These are phyloP conservation scores for Hystrix cristata DNA, from an alignment of 2,113 vertebrate genomes.

Conservation along the genomic window DNA sequence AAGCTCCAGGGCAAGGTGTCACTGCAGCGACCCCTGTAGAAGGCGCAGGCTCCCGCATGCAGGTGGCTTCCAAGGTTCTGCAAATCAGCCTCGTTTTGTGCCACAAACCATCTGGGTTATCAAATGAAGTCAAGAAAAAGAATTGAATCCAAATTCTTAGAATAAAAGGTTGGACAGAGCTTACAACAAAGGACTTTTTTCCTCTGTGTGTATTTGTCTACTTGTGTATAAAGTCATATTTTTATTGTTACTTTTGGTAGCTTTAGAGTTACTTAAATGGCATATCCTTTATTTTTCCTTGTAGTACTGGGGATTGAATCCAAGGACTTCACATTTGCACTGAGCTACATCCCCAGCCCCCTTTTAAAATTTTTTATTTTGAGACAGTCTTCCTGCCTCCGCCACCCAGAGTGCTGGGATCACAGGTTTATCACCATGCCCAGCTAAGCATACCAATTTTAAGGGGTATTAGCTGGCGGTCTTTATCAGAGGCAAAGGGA, in stretches of 20 bases:
- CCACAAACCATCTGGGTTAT: not conserved
- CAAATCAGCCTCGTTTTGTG: not conserved
- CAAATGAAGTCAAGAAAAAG: constrained; percentile 35
- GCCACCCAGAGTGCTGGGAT: not conserved
- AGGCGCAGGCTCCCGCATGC: accelerated
- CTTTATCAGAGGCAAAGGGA: not conserved
- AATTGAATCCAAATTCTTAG: constrained; percentile 28
- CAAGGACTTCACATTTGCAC: not conserved
- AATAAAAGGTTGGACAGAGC: not conserved
- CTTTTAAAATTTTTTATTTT: not conserved
- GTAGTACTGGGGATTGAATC: not conserved
- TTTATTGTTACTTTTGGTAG: constrained; percentile 12
- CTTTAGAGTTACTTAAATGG: not conserved
- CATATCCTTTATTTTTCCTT: not conserved
- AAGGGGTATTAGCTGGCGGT: not conserved
- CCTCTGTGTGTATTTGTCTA: not conserved
- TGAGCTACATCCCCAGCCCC: not conserved
- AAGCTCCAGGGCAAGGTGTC: accelerated
- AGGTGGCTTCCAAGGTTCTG: not conserved
- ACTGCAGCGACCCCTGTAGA: accelerated
- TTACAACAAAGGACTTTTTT: not conserved
- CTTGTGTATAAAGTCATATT: constrained; percentile 3
- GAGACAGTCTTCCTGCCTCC: not conserved
- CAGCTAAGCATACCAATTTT: not conserved
- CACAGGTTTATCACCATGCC: not conserved